Conservation (phyloP, 2,113 vertebrate genomes). For the Hiodon tergisus region DNA sequence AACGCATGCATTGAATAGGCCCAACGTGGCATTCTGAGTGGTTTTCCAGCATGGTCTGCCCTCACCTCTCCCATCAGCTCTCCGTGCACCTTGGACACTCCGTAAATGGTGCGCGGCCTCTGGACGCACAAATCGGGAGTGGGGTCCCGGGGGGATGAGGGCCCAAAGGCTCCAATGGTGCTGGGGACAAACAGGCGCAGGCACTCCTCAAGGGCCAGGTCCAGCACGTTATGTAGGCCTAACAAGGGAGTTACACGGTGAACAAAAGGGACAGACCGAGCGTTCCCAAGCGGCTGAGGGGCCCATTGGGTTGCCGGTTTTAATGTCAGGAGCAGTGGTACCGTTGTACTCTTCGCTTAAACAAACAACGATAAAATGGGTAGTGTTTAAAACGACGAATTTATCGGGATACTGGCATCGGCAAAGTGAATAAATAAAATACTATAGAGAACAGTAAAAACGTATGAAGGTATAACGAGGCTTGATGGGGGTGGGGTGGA, state of each 20-base stretch:
- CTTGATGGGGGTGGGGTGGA: not conserved
- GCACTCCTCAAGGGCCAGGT: conserved; percentile 65
- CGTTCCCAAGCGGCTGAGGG: not conserved
- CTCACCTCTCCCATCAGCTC: conserved; percentile 70
- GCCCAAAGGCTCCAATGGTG: conserved; percentile 68
- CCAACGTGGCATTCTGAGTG: not conserved
- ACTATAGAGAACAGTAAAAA: not conserved
- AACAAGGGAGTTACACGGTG: not conserved
- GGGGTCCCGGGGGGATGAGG: conserved; percentile 64
- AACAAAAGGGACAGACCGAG: not conserved
- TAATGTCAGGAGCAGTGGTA: no score
- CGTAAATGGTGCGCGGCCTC: conserved; percentile 67
- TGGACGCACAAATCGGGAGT: conserved; percentile 68
- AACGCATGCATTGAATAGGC: no score
- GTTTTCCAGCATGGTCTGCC: not conserved
- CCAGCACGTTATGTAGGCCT: conserved; percentile 69
- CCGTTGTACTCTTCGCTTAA: no score
- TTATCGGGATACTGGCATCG: no score
- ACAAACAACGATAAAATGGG: no score
- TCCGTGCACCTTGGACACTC: conserved; percentile 68
- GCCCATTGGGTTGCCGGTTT: no score
- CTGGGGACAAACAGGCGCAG: conserved; percentile 69
- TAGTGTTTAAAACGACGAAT: no score
- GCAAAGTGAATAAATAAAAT: no score
- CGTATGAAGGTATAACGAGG: not conserved